Conservation (phyloP, 2,797 vertebrate species). For the Pagetopsis macropterus region DNA sequence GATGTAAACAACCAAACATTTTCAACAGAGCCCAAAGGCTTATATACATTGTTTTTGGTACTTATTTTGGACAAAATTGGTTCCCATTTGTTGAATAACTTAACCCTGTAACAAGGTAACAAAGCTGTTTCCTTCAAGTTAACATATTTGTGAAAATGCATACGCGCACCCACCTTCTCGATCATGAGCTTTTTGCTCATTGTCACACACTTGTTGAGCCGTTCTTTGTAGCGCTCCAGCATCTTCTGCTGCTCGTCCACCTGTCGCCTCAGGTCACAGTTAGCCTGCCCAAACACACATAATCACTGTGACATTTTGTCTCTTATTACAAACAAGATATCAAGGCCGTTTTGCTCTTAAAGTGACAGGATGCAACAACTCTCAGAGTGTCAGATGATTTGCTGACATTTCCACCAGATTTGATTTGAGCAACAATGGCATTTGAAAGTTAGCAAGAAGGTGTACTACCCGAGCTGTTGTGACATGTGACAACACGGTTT, state of each 20-base stretch:
- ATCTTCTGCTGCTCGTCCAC: constrained; percentile 98
- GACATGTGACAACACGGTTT: constrained; percentile 7
- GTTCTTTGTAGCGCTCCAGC: constrained; percentile 97
- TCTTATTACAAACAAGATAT: constrained; percentile 7
- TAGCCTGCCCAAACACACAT: constrained; percentile 84
- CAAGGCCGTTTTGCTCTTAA: background rate
- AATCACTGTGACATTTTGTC: constrained; percentile 1
- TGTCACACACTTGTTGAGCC: constrained; percentile 97
- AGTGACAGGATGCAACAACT: background rate
- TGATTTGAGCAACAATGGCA: constrained; percentile 22
- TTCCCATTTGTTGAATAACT: background rate
- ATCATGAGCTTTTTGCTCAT: constrained; percentile 99
- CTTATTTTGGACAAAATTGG: background rate
- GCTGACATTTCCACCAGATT: constrained; percentile 35
- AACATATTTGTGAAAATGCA: constrained; percentile 4
- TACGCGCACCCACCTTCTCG: constrained; percentile 88
- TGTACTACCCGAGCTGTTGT: constrained; percentile 16
- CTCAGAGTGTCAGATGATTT: background rate
- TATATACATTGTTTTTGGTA: background rate
- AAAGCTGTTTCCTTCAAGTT: background rate
- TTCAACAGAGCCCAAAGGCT: background rate
- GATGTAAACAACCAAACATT: background rate
- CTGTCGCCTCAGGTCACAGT: constrained; percentile 96
- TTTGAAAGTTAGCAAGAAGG: constrained; percentile 33
- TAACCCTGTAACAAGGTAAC: background rate